Evolutionary conservation across 2,797 vertebrate species (phyloP), one percentile per base, ranked within the genome.

Genomic region (Melanotaenia pygmaea): DNA sequence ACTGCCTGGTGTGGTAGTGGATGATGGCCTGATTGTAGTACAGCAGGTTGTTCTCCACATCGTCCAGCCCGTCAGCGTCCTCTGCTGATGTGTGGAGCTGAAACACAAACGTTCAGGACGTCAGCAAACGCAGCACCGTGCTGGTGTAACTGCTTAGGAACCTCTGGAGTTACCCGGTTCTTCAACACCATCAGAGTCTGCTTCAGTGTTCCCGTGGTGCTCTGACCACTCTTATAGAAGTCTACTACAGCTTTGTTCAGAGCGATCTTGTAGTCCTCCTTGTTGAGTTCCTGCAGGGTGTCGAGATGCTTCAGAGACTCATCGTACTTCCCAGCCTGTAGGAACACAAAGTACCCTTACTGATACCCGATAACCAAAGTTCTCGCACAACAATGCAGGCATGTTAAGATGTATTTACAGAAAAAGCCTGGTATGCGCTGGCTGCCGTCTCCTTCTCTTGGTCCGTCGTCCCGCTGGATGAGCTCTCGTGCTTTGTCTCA

Each of bases 21-120:
- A 99, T 95, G 82, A 99, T 95, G 63, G 98, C 98, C 71, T 99
- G 98, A 82, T 99, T 99, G 85, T 99, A 98, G 89, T 98, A 98
- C 30, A 99, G 91, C 91, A 98, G 93, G 72, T 97, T 98, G 69
- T 99, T 99, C 80, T 99, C 98, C 45, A 99, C 97, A 72, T 99
- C 97, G 80, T 99, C 98, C 91, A 99, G 88, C 32, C 97, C 97
- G 72, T 99, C 98, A 72, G 96, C 96, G 70, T 99, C 98, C 81
- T 99, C 98, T 54, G 96, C 94, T 58, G 96, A 93, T 1, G 97
- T 95, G 86, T 98, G 97, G 63, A 99, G 95, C 98, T 99, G 86
- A 6, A 74, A 68, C 16, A 47, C 4, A 64, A 45, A 59, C 1
- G 32, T 22, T 24, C 53, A 9, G 22, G 20, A 43, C 13, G 3